These are phyloP conservation scores for Cheilosia grossa DNA, from an alignment of 2,888 invertebrate species.

Conservation along the genomic window DNA sequence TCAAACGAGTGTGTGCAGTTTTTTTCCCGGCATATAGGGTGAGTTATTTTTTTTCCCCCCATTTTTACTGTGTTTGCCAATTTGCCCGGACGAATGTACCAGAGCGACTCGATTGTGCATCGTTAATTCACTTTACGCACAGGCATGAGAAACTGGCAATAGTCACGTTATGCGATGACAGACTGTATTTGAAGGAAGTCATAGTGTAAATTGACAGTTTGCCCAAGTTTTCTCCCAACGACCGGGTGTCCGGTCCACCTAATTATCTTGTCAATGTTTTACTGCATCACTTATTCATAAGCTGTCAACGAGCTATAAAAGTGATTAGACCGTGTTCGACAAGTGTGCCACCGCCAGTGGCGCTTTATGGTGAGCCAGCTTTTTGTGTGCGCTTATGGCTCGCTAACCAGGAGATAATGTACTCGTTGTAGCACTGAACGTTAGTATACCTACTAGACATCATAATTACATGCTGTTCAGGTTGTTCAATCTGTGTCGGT, in stretches of 20 bases:
- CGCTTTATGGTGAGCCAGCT: background rate
- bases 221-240: slow-evolving; percentile 8
- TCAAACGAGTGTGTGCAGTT: slow-evolving; percentile 27
- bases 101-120: slow-evolving; percentile 14
- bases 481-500: slow-evolving; percentile 13
- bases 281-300: slow-evolving; percentile 49
- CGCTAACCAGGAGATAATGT: background rate
- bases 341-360: slow-evolving; percentile 33
- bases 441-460: slow-evolving; percentile 10
- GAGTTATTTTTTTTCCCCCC: slow-evolving; percentile 7
- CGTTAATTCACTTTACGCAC: slow-evolving; percentile 36
- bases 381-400: slow-evolving; percentile 12
- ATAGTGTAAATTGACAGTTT: slow-evolving; percentile 36
- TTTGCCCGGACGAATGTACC: slow-evolving; percentile 31
- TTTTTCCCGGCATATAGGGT: slow-evolving; percentile 32
- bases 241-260: slow-evolving; percentile 51
- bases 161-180: background rate
- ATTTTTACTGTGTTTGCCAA: slow-evolving; percentile 37
- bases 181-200: slow-evolving; percentile 9
- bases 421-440: background rate
- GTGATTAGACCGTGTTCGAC: slow-evolving; percentile 59
- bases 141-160: background rate
- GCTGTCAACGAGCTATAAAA: slow-evolving; percentile 58
- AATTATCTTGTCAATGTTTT: slow-evolving; percentile 61
- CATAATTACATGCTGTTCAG: slow-evolving; percentile 6